Evolutionary conservation across 2,797 vertebrate genomes (phyloP).

Genomic region (Periparus ater): DNA sequence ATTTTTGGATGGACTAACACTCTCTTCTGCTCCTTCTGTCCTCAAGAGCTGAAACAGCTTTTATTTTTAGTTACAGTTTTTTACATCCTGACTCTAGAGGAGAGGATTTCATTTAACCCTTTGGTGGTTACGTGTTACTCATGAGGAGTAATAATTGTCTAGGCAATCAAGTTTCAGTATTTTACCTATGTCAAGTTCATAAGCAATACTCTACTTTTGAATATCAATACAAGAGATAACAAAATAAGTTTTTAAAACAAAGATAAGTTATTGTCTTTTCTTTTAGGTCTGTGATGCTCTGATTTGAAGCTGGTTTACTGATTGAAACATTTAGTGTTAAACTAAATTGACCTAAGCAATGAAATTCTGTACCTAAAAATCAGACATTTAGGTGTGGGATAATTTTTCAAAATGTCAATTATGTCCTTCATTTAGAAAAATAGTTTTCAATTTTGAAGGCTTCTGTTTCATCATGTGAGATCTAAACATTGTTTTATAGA

Average conservation of each 20-base stretch:
- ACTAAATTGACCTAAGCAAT: not conserved
- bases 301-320: not conserved
- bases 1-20: not conserved
- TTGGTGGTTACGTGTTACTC: not conserved
- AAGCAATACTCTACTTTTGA: not conserved
- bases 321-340: not conserved
- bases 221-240: not conserved
- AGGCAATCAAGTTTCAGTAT: not conserved
- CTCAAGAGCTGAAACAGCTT: not conserved
- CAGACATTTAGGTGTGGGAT: not conserved
- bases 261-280: not conserved
- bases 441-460: not conserved
- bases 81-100: not conserved
- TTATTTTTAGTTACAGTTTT: conserved; percentile 44
- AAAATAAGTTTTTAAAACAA: not conserved
- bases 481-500: not conserved
- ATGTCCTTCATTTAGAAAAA: not conserved
- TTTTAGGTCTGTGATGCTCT: not conserved
- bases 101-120: not conserved
- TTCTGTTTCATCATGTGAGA: not conserved
- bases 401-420: not conserved
- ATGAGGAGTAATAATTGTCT: not conserved
- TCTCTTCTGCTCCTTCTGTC: not conserved
- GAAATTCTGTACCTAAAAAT: not conserved
- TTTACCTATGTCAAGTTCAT: not conserved